Conservation (phyloP, 2,797 vertebrate genomes). For the Apodemus agrarius region DNA sequence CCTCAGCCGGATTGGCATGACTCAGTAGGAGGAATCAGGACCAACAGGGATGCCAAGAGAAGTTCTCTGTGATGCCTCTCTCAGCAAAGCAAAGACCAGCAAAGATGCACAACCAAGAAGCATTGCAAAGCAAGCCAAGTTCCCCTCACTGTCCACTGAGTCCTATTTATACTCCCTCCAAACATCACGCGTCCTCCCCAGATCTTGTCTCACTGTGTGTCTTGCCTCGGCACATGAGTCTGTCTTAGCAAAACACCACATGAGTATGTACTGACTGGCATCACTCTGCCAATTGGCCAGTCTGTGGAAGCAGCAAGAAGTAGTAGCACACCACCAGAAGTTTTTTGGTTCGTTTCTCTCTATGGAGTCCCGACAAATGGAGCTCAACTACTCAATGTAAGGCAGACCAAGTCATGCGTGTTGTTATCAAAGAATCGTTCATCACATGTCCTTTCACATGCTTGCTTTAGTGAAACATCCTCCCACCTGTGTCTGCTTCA, state of each 20-base stretch:
- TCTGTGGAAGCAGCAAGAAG: background rate
- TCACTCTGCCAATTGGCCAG: background rate
- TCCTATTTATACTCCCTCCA: background rate
- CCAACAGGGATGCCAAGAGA: background rate
- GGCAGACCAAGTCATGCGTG: background rate
- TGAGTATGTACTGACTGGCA: too few relatives aligned
- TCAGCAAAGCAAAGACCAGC: background rate
- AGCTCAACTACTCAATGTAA: background rate
- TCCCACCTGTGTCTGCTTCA: background rate
- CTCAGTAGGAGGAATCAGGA: background rate
- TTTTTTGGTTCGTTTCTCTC: background rate
- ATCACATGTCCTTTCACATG: background rate
- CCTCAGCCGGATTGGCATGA: background rate
- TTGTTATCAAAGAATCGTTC: background rate
- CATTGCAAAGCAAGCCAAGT: background rate
- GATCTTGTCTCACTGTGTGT: background rate
- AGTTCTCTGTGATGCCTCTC: background rate
- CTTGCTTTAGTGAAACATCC: background rate
- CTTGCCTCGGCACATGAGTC: background rate
- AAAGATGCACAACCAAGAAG: background rate
- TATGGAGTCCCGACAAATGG: background rate
- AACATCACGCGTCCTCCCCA: background rate
- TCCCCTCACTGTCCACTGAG: background rate
- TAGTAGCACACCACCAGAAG: background rate
- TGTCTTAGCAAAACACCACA: too few relatives aligned